phyloP scores from a whole-genome alignment of 2,113 vertebrate genomes.

The Pycnonotus jocosus region DNA sequence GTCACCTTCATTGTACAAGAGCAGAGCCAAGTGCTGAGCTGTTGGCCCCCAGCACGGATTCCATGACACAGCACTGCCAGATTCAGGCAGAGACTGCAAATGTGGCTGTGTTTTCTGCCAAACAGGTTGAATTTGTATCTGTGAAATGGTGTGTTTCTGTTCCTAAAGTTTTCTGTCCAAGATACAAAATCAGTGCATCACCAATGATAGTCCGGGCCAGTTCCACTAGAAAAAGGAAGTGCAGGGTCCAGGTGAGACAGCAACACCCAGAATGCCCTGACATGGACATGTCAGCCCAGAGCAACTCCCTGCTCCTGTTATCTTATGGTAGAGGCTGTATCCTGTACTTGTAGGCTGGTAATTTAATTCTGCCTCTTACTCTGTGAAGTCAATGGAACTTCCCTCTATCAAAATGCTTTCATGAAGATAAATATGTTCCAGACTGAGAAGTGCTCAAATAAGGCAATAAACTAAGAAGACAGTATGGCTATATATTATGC shows the following conservation, averaged over 20 bases:
- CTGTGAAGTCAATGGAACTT: not conserved
- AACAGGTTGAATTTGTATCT: not conserved
- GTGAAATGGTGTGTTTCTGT: not conserved
- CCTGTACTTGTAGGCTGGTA: not conserved
- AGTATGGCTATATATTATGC: fast-evolving
- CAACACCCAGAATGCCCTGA: not conserved
- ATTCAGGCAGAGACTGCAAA: not conserved
- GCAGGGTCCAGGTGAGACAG: not conserved
- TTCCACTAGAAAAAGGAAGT: not conserved
- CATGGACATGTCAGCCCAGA: not conserved
- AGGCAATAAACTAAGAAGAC: not conserved
- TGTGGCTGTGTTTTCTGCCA: not conserved
- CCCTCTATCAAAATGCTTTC: not conserved
- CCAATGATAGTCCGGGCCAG: too few relatives aligned
- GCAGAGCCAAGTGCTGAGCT: not conserved
- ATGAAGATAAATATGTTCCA: not conserved
- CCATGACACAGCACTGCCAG: not conserved
- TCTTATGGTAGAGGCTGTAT: not conserved
- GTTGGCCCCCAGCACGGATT: not conserved
- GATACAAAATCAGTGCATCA: not conserved
- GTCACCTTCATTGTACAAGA: not conserved
- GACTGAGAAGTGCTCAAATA: not conserved
- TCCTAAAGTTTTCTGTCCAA: not conserved
- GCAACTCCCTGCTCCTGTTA: not conserved
- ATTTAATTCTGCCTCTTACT: not conserved